Base-by-base conservation (phyloP, 2,888 invertebrate species). In the Pristionchus entomophagus region DNA sequence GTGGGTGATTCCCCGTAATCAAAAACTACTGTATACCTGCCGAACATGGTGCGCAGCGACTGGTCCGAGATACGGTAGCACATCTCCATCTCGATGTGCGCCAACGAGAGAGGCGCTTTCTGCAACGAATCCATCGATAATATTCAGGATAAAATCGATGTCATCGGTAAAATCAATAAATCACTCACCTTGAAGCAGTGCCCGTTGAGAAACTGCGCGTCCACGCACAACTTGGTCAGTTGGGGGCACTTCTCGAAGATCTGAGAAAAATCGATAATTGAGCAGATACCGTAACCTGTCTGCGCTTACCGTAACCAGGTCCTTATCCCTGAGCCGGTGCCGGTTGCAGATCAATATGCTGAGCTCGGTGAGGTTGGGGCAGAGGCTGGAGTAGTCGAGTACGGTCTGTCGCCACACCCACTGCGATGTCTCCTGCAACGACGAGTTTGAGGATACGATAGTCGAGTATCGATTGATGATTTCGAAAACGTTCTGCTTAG, bases 351-450 rank as follows among this genome's bases (percentile, higher is more conserved):
- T 83, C 14, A 91, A 78, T 19, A 91, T 86, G 59, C 88, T 88
- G 41, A 91, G 65, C 32, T 89, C 88, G 32, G 86, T 86, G 56
- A 91, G 85, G 26, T 89, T 87, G 19, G 87, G 78, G 69, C 91
- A 90, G 14, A 86, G 84, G 1, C 81, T 59, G 41, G 88, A 84
- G 12, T 88, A 85, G 6, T 86, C 80, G 38, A 89, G 86, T 8
- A 91, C 88, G 5, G 89, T 89, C 84, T 91, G 91, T 0, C 91
- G 85, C 91, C 91, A 91, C 32, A 87, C 86, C 89, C 91, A 90
- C 85, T 91, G 91, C 8, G 90, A 88, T 22, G 88, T 89, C 59
- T 90, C 88, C 85, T 88, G 84, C 19, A 88, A 65, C n/a, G 62
- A 32, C 1, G 32, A 59, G 45, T 51, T 10, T 29, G 32, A 17